Percentiles rank a stretch among this genome's conserved stretches.
Conservation (phyloP, 2,797 vertebrate species). For the Coccyzus lansbergi region DNA sequence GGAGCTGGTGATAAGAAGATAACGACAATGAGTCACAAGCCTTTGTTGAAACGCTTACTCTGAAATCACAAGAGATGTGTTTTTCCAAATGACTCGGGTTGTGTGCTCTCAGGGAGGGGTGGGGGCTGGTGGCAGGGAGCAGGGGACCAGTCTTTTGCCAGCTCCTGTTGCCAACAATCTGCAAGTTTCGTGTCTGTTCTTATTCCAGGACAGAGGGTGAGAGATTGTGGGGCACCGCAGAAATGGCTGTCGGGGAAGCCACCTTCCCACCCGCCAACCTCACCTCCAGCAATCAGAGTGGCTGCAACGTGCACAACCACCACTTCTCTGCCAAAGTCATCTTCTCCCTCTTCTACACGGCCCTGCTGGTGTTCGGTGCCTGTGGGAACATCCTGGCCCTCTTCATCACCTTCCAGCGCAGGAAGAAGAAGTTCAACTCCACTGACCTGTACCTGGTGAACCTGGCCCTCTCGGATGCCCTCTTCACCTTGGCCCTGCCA, state of each 20-base stretch:
- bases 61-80: constrained; percentile 35
- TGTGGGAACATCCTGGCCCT: constrained; percentile 85
- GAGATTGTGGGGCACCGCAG: background rate
- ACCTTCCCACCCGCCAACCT: background rate
- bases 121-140: background rate
- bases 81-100: constrained; percentile 58
- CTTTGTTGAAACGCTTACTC: background rate
- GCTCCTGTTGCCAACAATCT: background rate
- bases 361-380: constrained; percentile 78
- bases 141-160: background rate
- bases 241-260: background rate
- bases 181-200: background rate
- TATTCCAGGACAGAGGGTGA: background rate
- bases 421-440: constrained; percentile 86
- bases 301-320: constrained; percentile 80
- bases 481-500: constrained; percentile 85
- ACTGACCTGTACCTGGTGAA: constrained; percentile 84
- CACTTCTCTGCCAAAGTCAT: constrained; percentile 71
- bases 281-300: constrained; percentile 55
- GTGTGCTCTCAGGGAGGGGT: background rate
- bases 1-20: background rate
- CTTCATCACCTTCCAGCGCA: constrained; percentile 79
- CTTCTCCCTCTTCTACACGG: constrained; percentile 83
- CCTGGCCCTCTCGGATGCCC: constrained; percentile 84
- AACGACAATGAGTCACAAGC: constrained; percentile 37